These are phyloP conservation scores for rat (Rattus norvegicus) DNA, from an alignment of 2,113 vertebrate genomes.

Conservation along the genomic window DNA sequence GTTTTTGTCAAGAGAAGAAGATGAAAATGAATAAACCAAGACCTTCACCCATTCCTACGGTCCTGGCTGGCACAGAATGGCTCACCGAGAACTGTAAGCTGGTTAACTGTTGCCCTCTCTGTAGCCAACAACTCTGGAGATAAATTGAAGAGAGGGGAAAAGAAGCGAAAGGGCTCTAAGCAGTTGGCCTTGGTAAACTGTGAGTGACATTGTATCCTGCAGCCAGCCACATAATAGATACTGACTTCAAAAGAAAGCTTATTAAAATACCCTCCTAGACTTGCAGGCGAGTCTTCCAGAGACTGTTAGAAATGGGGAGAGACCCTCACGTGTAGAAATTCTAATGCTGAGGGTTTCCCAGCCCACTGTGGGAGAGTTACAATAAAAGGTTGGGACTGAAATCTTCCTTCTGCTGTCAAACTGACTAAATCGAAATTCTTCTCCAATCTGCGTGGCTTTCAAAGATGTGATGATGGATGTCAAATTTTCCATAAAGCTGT, in stretches of 20 bases:
- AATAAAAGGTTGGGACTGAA: not conserved
- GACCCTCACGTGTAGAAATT: not conserved
- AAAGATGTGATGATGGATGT: not conserved
- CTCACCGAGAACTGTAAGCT: not conserved
- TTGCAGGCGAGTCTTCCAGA: not conserved
- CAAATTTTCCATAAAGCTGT: not conserved
- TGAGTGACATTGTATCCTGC: not conserved
- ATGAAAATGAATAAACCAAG: not conserved
- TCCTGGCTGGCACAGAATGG: not conserved
- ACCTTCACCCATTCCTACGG: not conserved
- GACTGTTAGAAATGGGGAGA: not conserved
- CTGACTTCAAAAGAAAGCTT: constrained; percentile 28
- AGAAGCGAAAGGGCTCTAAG: not conserved
- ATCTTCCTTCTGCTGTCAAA: constrained; percentile 17
- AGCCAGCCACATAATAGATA: not conserved
- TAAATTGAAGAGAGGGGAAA: not conserved
- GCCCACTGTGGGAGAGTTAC: not conserved
- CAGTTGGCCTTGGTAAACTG: not conserved
- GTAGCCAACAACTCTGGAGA: not conserved
- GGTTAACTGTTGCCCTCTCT: not conserved
- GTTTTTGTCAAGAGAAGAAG: not conserved
- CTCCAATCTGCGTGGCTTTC: not conserved
- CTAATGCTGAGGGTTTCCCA: not conserved
- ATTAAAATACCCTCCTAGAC: not conserved
- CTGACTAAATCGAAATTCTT: not conserved